Evolutionary conservation across 2,888 invertebrate species (phyloP), one percentile per base, ranked within the genome.

Genomic region (Parnassius orleans): DNA sequence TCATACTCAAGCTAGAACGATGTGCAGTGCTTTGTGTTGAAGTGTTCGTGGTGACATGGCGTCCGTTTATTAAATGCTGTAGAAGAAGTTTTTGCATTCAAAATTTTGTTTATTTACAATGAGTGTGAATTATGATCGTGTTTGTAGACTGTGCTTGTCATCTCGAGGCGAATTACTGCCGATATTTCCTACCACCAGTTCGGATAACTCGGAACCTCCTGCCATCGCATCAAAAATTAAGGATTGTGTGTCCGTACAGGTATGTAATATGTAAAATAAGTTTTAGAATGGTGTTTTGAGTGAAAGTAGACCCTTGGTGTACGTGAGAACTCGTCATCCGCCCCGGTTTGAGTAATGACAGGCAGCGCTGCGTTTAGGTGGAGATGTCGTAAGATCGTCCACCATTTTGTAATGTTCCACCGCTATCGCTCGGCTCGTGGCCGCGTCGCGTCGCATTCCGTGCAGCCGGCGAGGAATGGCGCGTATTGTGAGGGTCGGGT

Each of bases 221-320:
- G 84, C 92, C 78, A 89, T 95, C 74, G 93, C 91, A 67, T 91
- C 91, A 69, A 94, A 93, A 92, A 95, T 95, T 80, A 92, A 92
- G 79, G 92, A 92, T 77, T 94, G 93, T 77, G 89, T 95, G 71
- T 92, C 94, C 64, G 93, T 95, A 68, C 93, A 95, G 93, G 95
- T 95, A 87, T 81, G 93, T 88, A 80, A 76, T 78, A 68, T 77
- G 67, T 72, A 75, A 80, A 84, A 81, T 84, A 80, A 79, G 77
- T 73, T 74, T 72, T 77, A 79, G 72, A 80, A 75, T 75, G 79
- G 75, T 77, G 87, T 84, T 85, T 84, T 80, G 74, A 89, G 91
- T 91, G 91, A 91, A 91, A 91, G 91, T 90, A 86, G 86, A 88
- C 85, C 86, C 87, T 89, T 74, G 84, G 80, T 81, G 80, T 84